Base-by-base conservation (phyloP, 2,797 vertebrate species). In the Catharus ustulatus region DNA sequence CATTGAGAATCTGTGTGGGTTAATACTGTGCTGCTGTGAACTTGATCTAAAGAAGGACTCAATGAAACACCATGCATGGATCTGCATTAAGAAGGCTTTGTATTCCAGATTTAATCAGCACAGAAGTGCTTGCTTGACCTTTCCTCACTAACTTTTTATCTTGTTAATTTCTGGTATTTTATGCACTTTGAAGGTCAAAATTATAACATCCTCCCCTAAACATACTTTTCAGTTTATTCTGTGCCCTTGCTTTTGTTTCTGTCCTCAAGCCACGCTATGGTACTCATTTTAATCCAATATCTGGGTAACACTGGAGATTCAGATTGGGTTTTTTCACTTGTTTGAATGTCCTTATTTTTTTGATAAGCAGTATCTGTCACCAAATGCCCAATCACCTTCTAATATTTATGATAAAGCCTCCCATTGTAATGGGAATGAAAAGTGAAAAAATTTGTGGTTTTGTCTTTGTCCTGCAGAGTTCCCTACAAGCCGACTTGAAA, bases 401-500 rank as follows among this genome's bases (percentile, higher is more conserved):
- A 51, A 32, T 63, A 40, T 55, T 74, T 69, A 4, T 62, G 24
- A 17, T 68, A 69, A 85, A 92, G 21, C 13, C 32, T 57, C 27
- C 72, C 24, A 34, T 29, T 40, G 5, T 83, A 69, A 84, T 49
- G 26, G 10, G 12, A 61, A 55, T 77, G 49, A 83, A 85, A 75
- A 85, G 21, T 3, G 2, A n/a, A n/a, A 79, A 62, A 30, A 14
- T 1, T 9, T 3, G 48, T 48, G n/a, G 83, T 27, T 59, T 9
- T 90, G 29, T 76, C 84, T 78, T 62, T 86, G 54, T 40, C 76
- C 81, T 84, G 55, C 64, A 99, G 99, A 99, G 97, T 99, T 99
- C 96, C 99, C 99, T 11, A 99, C 99, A 80, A 99, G 99, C 61
- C 98, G 99, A 13, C 97, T 99, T 95, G 99, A 99, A 97, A 99